A percentile compares a stretch with the other conserved stretches of the same genome.
These are phyloP conservation scores for Varanus komodoensis DNA, from an alignment of 2,113 vertebrate genomes.

Conservation along the genomic window DNA sequence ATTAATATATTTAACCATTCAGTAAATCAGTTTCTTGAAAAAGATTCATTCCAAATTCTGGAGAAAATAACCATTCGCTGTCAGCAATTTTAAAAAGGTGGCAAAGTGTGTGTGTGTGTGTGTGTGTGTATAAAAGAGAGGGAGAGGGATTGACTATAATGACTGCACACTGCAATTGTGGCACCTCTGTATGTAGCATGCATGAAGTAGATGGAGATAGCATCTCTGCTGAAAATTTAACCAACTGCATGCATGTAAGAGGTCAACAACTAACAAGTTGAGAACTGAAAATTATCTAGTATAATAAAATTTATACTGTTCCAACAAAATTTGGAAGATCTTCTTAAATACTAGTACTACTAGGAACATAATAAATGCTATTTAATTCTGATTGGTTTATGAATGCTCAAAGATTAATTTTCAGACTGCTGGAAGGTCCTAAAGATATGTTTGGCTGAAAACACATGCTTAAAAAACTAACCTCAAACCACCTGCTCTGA, in stretches of 20 bases:
- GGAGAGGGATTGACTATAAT: background rate
- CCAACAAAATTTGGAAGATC: background rate
- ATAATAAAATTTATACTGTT: background rate
- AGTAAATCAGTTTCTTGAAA: background rate
- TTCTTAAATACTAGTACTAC: conserved; percentile 15
- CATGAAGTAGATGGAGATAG: background rate
- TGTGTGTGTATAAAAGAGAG: no score
- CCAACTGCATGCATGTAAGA: background rate
- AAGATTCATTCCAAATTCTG: background rate
- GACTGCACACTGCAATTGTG: background rate
- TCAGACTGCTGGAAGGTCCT: background rate
- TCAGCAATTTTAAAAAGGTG: background rate
- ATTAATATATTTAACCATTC: background rate
- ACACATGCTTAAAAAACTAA: conserved; percentile 68
- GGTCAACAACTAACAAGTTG: background rate
- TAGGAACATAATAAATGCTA: background rate
- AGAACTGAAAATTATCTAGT: background rate
- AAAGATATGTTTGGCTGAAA: background rate
- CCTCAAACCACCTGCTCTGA: conserved; percentile 97
- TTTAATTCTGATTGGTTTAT: background rate
- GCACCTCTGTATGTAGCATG: background rate
- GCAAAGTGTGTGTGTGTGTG: no score
- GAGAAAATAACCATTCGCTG: background rate
- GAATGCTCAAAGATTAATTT: background rate
- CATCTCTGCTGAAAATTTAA: background rate